phyloP scores from a whole-genome alignment of 2,113 vertebrate species.

The Erythrocebus patas region DNA sequence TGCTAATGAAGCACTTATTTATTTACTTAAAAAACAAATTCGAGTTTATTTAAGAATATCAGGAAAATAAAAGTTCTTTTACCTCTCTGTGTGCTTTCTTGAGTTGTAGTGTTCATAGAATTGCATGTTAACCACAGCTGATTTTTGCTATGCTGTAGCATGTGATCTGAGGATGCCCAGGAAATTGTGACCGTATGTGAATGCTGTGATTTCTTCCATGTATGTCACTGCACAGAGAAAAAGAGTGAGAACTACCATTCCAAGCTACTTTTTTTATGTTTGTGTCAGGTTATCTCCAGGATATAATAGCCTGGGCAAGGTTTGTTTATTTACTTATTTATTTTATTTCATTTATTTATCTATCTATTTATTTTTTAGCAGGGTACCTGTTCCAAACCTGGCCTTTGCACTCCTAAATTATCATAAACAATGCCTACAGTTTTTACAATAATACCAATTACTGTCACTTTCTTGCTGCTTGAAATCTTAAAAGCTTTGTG shows the following conservation, averaged over 20 bases:
- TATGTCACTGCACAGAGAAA: background rate
- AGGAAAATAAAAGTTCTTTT: background rate
- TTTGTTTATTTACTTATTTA: background rate
- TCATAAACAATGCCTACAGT: background rate
- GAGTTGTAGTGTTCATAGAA: background rate
- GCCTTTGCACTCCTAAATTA: background rate
- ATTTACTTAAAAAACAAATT: slow-evolving; percentile 44
- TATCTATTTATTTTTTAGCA: background rate
- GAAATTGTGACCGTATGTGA: background rate
- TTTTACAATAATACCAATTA: background rate
- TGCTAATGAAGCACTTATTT: slow-evolving; percentile 23
- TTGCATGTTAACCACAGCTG: background rate
- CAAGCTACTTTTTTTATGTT: background rate
- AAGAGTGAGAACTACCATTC: background rate
- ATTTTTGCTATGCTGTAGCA: background rate
- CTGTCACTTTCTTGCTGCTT: background rate
- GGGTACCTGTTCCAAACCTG: background rate
- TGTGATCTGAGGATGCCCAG: background rate
- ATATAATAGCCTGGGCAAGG: background rate
- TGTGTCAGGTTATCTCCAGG: background rate
- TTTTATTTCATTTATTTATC: background rate
- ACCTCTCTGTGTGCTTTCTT: background rate
- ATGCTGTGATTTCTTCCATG: background rate
- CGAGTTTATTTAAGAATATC: background rate
- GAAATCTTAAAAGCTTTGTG: background rate